phyloP scores from a whole-genome alignment of 1,140 invertebrate species.

The Artemia franciscana region DNA sequence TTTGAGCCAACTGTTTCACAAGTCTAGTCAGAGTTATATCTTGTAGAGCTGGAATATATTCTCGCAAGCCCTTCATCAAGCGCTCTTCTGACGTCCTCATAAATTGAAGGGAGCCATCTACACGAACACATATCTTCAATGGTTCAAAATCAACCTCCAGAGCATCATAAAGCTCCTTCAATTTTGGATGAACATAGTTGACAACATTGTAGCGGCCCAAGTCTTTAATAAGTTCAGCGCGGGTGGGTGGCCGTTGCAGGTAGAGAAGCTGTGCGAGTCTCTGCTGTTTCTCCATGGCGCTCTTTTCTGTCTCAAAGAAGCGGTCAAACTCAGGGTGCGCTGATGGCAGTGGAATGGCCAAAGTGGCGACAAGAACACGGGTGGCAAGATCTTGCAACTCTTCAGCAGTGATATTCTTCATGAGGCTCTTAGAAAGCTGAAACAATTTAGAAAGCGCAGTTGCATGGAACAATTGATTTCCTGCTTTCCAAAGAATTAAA shows the following conservation, averaged over 20 bases:
- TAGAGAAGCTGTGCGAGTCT: slow-evolving; percentile 67
- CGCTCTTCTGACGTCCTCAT: slow-evolving; percentile 31
- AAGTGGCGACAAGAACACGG: slow-evolving; percentile 65
- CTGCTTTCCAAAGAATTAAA: slow-evolving; percentile 96
- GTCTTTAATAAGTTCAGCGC: slow-evolving; percentile 68
- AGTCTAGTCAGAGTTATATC: slow-evolving; percentile 78
- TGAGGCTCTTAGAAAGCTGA: slow-evolving; percentile 79
- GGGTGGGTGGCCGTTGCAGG: slow-evolving; percentile 64
- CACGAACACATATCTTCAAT: slow-evolving; percentile 53
- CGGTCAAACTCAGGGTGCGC: slow-evolving; percentile 87
- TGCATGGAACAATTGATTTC: slow-evolving; percentile 92
- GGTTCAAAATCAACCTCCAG: slow-evolving; percentile 89
- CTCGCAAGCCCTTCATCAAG: slow-evolving; percentile 31
- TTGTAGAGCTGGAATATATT: slow-evolving; percentile 62
- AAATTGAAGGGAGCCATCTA: slow-evolving; percentile 40
- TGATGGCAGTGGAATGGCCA: slow-evolving; percentile 81
- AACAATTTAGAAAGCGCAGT: slow-evolving; percentile 83
- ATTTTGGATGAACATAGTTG: slow-evolving; percentile 51
- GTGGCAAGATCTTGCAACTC: slow-evolving; percentile 83
- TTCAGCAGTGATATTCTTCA: slow-evolving; percentile 81
- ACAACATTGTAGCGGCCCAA: slow-evolving; percentile 63
- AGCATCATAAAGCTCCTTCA: slow-evolving; percentile 77
- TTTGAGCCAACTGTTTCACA: slow-evolving; percentile 66
- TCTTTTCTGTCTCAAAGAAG: slow-evolving; percentile 88
- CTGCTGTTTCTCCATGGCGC: slow-evolving; percentile 76